Conservation (phyloP, 2,113 vertebrate genomes). For the Typhlomys cinereus region DNA sequence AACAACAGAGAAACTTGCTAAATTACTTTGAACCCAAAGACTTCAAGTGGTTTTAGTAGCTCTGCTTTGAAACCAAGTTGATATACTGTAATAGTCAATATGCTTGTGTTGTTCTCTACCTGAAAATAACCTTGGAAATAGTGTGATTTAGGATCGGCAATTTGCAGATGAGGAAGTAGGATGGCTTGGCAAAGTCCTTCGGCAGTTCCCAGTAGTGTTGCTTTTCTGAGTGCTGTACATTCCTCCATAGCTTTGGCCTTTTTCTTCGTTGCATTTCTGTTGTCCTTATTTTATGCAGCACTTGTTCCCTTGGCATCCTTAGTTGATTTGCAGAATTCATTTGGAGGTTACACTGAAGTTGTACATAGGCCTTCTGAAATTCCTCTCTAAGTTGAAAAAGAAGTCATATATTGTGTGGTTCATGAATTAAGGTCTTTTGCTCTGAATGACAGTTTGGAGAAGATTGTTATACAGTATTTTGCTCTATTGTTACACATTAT, state of each 20-base stretch:
- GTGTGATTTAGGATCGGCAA: neutral
- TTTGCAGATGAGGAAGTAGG: neutral
- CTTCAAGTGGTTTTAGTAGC: neutral
- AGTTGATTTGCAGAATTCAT: slow-evolving; percentile 44
- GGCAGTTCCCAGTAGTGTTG: neutral
- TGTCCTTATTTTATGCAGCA: neutral
- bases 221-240: neutral
- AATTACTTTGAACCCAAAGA: neutral
- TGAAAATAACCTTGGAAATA: neutral
- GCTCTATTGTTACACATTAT: slow-evolving; percentile 37
- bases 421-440: slow-evolving; percentile 58
- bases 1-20: neutral
- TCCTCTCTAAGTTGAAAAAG: slow-evolving; percentile 44
- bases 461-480: slow-evolving; percentile 52
- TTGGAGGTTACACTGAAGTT: slow-evolving; percentile 45
- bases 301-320: slow-evolving; percentile 7
- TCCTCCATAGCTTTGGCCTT: neutral
- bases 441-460: slow-evolving; percentile 57
- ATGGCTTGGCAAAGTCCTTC: neutral
- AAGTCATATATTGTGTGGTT: slow-evolving; percentile 35
- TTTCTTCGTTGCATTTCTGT: neutral
- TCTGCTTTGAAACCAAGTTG: neutral
- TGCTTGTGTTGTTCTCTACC: neutral
- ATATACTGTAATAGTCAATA: neutral
- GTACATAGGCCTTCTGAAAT: slow-evolving; percentile 33